Conservation (phyloP, 2,797 vertebrate genomes). For the Cyprinella venusta region DNA sequence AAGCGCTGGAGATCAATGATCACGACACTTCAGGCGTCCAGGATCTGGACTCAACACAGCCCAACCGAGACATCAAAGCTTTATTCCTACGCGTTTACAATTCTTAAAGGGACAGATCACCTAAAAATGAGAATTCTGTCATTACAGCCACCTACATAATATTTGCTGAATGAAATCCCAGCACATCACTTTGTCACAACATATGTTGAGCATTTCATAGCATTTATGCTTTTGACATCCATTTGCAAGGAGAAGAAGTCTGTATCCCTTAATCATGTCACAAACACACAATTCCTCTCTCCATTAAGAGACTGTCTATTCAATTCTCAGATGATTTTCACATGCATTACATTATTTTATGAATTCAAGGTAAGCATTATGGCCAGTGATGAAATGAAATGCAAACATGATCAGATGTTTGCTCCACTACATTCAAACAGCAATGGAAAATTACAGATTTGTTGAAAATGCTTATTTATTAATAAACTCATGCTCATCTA, state of each 20-base stretch:
- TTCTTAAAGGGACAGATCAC: background rate
- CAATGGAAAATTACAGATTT: background rate
- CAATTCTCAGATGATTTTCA: background rate
- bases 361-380: background rate
- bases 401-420: background rate
- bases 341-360: background rate
- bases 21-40: too few relatives aligned
- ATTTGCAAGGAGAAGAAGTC: background rate
- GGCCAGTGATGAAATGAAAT: background rate
- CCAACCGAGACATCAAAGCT: background rate
- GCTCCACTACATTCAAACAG: background rate
- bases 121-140: background rate
- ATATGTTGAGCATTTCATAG: background rate
- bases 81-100: too few relatives aligned
- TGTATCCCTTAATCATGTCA: background rate
- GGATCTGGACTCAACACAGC: background rate
- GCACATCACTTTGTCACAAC: background rate
- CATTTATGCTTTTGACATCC: background rate
- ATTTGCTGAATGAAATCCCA: background rate
- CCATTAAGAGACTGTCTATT: background rate
- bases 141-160: background rate
- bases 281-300: background rate
- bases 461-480: background rate
- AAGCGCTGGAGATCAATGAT: too few relatives aligned
- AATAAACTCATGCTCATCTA: background rate